Percentiles rank a stretch among this genome's conserved stretches.
These are phyloP conservation scores for Netelia melanura DNA, from an alignment of 2,888 invertebrate genomes.

Conservation along the genomic window DNA sequence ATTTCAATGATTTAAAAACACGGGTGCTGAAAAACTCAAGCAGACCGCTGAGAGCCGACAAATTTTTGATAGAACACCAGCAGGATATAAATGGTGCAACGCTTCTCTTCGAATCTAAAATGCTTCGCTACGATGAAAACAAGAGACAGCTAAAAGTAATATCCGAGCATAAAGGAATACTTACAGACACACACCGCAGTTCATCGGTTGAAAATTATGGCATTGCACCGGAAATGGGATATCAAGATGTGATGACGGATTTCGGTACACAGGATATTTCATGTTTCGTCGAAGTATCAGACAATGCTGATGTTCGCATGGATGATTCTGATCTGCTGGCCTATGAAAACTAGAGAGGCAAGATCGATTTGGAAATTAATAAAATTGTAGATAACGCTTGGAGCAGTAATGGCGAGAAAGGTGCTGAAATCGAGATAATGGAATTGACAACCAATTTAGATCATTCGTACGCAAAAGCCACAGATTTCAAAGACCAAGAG, in stretches of 20 bases:
- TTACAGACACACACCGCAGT: neutral
- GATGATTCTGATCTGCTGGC: slow-evolving; percentile 20
- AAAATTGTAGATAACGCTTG: too few relatives aligned
- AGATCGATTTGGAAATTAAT: neutral
- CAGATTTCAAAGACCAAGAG: neutral
- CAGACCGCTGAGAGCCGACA: slow-evolving; percentile 23
- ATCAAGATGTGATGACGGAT: neutral
- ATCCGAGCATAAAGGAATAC: neutral
- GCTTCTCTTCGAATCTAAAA: slow-evolving; percentile 10
- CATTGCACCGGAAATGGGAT: neutral
- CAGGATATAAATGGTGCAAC: slow-evolving; percentile 17
- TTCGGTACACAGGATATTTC: neutral
- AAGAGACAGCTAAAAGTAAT: neutral
- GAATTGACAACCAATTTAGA: neutral
- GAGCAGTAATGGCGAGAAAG: neutral
- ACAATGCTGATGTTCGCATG: neutral
- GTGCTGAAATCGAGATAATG: neutral
- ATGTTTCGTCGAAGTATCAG: slow-evolving; percentile 1
- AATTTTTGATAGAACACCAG: slow-evolving; percentile 20
- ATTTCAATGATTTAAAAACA: slow-evolving; percentile 35
- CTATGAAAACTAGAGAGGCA: slow-evolving; percentile 14
- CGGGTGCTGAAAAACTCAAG: slow-evolving; percentile 8
- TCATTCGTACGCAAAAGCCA: neutral
- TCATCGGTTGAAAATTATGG: neutral
- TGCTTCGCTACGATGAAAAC: neutral